Percentiles rank a stretch among this genome's conserved stretches.
Evolutionary conservation across 2,113 vertebrate genomes (phyloP).

Genomic region (Myotis davidii): DNA sequence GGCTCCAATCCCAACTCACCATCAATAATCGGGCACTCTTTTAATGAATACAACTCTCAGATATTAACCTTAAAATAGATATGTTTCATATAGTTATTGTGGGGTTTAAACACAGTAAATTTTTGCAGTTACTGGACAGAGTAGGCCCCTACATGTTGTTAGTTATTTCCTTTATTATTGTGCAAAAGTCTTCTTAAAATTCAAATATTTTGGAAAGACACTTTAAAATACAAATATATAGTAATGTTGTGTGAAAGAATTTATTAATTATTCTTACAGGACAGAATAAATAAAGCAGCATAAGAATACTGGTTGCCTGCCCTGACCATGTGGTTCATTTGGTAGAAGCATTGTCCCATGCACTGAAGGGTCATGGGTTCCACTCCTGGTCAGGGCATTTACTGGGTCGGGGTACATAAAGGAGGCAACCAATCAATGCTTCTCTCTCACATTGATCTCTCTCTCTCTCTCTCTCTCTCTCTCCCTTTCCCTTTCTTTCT

Average conservation of each 20-base stretch:
- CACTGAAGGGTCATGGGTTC: background rate
- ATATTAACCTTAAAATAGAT: background rate
- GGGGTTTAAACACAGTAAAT: background rate
- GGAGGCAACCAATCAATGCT: background rate
- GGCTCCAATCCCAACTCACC: background rate
- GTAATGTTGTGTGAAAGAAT: background rate
- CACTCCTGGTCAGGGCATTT: background rate
- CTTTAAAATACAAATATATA: constrained; percentile 19
- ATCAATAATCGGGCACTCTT: background rate
- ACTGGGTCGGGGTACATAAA: background rate
- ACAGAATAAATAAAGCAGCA: background rate
- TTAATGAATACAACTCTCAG: background rate
- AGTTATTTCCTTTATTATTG: background rate
- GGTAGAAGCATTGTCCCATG: background rate
- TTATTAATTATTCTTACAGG: background rate
- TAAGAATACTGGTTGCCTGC: background rate
- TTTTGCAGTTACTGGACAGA: background rate
- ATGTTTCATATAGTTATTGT: background rate
- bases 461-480: too few species aligned
- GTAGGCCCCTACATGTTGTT: background rate
- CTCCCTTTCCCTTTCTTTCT: background rate
- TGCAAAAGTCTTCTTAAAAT: background rate
- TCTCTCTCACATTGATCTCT: background rate
- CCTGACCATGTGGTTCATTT: background rate
- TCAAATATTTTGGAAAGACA: background rate